phyloP scores from a whole-genome alignment of 2,797 vertebrate species.

The Sibirionetta formosa region DNA sequence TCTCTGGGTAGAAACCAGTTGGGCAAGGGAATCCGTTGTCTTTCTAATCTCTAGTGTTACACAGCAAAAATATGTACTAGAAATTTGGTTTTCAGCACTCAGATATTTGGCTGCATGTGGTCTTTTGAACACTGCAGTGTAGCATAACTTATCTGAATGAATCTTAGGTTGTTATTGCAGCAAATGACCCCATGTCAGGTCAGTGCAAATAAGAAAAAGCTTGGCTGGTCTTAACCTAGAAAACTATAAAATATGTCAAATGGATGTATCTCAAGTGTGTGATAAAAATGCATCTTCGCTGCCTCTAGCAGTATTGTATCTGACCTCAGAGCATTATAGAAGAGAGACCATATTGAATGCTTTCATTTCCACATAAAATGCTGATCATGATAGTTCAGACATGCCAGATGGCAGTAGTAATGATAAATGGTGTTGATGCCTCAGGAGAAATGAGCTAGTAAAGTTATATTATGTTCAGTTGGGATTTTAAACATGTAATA shows the following conservation, averaged over 20 bases:
- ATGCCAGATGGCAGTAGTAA: conserved; percentile 77
- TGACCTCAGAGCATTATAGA: conserved; percentile 78
- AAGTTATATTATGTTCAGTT: conserved; percentile 81
- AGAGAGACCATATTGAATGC: conserved; percentile 72
- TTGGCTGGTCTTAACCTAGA: conserved; percentile 69
- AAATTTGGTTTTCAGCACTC: background rate
- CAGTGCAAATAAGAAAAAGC: conserved; percentile 73
- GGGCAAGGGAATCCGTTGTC: background rate
- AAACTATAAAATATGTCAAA: conserved; percentile 75
- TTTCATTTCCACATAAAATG: conserved; percentile 83
- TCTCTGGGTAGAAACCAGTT: background rate
- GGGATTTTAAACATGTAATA: conserved; percentile 78
- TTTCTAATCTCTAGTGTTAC: background rate
- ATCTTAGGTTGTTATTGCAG: conserved; percentile 65
- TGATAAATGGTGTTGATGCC: conserved; percentile 82
- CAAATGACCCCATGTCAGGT: conserved; percentile 67
- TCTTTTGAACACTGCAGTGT: background rate
- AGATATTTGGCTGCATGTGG: background rate
- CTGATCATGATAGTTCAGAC: conserved; percentile 81
- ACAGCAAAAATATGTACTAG: background rate
- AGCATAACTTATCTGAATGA: background rate
- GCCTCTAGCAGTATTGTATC: conserved; percentile 69
- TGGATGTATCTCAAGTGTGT: conserved; percentile 73
- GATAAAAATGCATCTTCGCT: conserved; percentile 77
- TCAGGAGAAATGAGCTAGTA: conserved; percentile 79